A percentile compares a stretch with the other conserved stretches of the same genome.
These are phyloP conservation scores for Cydia strobilella DNA, from an alignment of 1,140 invertebrate species.

Conservation along the genomic window DNA sequence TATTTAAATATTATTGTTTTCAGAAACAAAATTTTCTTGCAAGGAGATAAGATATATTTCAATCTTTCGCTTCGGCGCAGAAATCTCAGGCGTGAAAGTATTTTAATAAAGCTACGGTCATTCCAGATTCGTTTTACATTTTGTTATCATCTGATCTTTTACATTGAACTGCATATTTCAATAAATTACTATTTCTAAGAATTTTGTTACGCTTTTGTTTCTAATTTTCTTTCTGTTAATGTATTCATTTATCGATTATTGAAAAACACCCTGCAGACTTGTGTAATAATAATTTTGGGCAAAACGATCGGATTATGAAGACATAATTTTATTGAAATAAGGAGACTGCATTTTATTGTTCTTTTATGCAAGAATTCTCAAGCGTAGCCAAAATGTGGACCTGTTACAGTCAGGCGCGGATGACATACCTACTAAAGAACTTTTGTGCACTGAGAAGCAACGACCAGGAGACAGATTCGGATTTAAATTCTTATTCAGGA, in stretches of 20 bases:
- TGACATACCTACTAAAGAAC: no score
- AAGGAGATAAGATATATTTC: background rate
- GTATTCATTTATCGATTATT: no score
- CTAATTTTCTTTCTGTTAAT: background rate
- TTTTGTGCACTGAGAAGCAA: no score
- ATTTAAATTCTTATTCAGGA: no score
- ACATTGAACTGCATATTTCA: background rate
- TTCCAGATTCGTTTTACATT: background rate
- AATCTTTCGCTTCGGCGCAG: background rate
- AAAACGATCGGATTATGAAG: background rate
- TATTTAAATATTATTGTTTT: conserved; percentile 21
- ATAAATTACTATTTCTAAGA: background rate
- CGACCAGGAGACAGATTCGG: no score
- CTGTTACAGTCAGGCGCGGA: no score
- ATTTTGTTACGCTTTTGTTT: background rate
- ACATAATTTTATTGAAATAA: background rate
- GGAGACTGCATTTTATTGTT: background rate
- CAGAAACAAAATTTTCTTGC: background rate
- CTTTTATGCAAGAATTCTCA: background rate
- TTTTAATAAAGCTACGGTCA: background rate
- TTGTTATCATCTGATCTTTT: background rate
- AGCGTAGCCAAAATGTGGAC: background rate
- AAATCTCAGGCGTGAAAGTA: background rate
- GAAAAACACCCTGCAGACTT: no score
- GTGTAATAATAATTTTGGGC: background rate